Conservation (phyloP, 2,113 vertebrate genomes). For the Albula goreensis region DNA sequence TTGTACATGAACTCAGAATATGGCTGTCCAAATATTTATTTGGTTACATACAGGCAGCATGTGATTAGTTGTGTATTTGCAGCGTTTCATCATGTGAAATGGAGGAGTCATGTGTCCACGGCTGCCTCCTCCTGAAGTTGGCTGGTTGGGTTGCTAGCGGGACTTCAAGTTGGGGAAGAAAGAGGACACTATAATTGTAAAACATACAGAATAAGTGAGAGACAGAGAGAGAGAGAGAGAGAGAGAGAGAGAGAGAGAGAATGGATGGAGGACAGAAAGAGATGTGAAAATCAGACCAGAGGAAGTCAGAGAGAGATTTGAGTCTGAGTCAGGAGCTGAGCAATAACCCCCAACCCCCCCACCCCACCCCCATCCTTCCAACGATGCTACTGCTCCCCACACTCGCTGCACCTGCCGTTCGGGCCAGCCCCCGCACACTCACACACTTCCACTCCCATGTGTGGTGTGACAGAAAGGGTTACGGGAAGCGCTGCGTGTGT, state of each 20-base stretch:
- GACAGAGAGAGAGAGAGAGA: background rate
- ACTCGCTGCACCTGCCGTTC: background rate
- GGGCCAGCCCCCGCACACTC: slow-evolving; percentile 14
- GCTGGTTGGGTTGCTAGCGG: too few relatives aligned
- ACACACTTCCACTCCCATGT: background rate
- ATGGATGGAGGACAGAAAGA: background rate
- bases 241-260: background rate
- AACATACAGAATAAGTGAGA: too few relatives aligned
- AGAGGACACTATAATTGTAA: too few relatives aligned
- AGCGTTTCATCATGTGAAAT: too few relatives aligned
- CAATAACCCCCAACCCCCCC: slow-evolving; percentile 15
- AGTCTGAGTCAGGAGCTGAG: slow-evolving; percentile 9
- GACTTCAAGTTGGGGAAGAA: too few relatives aligned
- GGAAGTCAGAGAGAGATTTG: slow-evolving; percentile 6
- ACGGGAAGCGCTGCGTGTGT: background rate
- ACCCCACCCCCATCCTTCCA: background rate
- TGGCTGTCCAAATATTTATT: too few relatives aligned
- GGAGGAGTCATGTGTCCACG: too few relatives aligned
- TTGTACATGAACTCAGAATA: too few relatives aligned
- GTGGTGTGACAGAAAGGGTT: background rate
- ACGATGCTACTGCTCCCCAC: slow-evolving; percentile 45
- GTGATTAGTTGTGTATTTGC: too few relatives aligned
- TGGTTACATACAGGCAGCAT: too few relatives aligned
- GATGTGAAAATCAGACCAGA: slow-evolving; percentile 1
- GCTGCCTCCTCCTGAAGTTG: too few relatives aligned